These are phyloP conservation scores for Balaeniceps rex DNA, from an alignment of 2,113 vertebrate genomes.

Conservation along the genomic window DNA sequence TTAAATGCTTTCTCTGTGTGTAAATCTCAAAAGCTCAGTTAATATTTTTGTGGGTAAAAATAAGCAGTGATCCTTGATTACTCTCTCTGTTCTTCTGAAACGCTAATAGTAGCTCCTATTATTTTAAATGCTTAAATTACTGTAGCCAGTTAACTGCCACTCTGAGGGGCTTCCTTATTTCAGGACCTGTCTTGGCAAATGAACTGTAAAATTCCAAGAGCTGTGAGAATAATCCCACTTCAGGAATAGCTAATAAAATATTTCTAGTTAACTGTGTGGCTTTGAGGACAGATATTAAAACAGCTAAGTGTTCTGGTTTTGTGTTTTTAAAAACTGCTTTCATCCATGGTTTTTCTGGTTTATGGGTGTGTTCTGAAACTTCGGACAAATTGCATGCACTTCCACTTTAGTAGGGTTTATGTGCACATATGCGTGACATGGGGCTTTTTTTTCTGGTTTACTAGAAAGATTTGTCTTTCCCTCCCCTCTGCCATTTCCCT, in stretches of 20 bases:
- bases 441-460: background rate
- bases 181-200: background rate
- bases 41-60: background rate
- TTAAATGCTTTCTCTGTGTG: background rate
- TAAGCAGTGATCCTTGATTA: background rate
- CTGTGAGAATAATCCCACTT: background rate
- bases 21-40: background rate
- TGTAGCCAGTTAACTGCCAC: background rate
- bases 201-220: background rate
- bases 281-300: background rate
- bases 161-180: background rate
- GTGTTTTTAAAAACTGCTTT: background rate
- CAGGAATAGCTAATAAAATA: background rate
- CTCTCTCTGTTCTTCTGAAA: background rate
- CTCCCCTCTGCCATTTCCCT: background rate
- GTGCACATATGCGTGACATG: fast-evolving
- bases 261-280: background rate
- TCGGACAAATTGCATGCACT: background rate
- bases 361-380: background rate
- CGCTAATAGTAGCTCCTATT: background rate
- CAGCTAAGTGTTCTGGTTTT: background rate
- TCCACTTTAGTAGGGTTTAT: background rate
- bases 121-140: background rate
- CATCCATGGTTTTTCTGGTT: background rate
- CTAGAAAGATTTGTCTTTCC: background rate